Conservation (phyloP, 2,888 invertebrate species). For the Blastobasis adustella region DNA sequence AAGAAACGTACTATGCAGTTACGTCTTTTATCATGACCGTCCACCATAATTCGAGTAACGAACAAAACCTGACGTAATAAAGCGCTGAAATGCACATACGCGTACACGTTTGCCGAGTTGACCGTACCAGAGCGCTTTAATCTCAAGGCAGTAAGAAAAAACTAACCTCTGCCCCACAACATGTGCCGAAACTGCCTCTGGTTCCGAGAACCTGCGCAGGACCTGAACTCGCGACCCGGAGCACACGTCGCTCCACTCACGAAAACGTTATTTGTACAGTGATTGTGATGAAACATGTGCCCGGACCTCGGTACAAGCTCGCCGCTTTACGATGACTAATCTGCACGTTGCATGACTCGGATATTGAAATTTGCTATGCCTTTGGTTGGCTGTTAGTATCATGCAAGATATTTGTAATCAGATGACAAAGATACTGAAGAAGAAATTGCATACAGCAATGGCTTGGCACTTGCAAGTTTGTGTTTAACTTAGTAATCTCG, state of each 20-base stretch:
- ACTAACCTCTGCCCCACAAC: conserved; percentile 3
- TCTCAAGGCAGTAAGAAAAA: too few relatives aligned
- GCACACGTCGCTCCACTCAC: conserved; percentile 35
- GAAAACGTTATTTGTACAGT: conserved; percentile 41
- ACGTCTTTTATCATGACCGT: too few relatives aligned
- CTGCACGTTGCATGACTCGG: conserved; percentile 16
- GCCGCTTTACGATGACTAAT: conserved; percentile 23
- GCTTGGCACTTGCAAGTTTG: too few relatives aligned
- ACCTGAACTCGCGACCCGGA: conserved; percentile 43
- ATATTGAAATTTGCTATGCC: conserved; percentile 10
- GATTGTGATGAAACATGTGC: conserved; percentile 27
- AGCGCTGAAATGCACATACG: too few relatives aligned
- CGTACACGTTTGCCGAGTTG: not conserved
- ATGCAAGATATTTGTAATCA: too few relatives aligned
- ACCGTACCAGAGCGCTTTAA: not conserved
- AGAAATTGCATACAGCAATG: too few relatives aligned
- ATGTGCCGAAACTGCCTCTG: conserved; percentile 27
- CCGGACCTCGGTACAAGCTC: not conserved
- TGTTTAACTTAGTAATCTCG: too few relatives aligned
- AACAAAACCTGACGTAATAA: too few relatives aligned
- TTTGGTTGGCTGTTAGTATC: too few relatives aligned
- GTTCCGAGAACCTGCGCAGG: conserved; percentile 33
- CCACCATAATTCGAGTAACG: too few relatives aligned
- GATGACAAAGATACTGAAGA: too few relatives aligned
- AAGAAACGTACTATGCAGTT: too few relatives aligned